These are phyloP conservation scores for Barnardius zonarius DNA, from an alignment of 2,113 vertebrate species.

Conservation along the genomic window DNA sequence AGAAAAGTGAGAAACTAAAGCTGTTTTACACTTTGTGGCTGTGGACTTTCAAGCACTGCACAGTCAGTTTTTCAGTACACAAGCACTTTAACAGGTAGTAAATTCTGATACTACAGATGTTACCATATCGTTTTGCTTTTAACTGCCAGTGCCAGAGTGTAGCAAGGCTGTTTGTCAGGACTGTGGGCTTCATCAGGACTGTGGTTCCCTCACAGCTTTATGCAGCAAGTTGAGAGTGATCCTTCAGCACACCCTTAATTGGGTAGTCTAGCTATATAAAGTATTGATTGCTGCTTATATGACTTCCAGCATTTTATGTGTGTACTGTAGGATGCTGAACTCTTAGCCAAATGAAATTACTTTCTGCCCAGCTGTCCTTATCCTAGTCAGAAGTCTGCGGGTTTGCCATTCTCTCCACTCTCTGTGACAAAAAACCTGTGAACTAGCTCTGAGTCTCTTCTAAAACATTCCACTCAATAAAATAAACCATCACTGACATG, in stretches of 20 bases:
- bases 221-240: background rate
- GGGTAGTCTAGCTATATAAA: background rate
- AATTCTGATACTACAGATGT: background rate
- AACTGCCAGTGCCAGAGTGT: background rate
- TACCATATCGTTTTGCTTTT: background rate
- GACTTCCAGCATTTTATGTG: background rate
- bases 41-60: accelerated
- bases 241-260: background rate
- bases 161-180: background rate
- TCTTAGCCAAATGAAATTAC: background rate
- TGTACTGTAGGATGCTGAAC: background rate
- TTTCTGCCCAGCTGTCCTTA: background rate
- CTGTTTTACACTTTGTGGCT: background rate
- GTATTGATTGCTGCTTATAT: background rate
- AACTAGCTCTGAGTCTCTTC: background rate
- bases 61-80: background rate
- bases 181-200: background rate
- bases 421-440: background rate
- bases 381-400: background rate
- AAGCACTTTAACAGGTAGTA: background rate
- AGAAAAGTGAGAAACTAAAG: background rate
- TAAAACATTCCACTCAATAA: background rate
- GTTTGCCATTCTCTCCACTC: background rate
- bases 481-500: background rate
- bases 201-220: background rate